A percentile compares a stretch with the other conserved stretches of the same genome.
phyloP scores from a whole-genome alignment of 2,113 vertebrate species.

The human (Homo sapiens) region GRCh38 chr20:42928001-42928500 shows the following conservation, averaged over 20 bases:
- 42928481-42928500: not conserved
- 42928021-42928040: not conserved
- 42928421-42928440: not conserved
- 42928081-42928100: not conserved
- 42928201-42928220: constrained; percentile 60
- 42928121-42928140: not conserved
- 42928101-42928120: not conserved
- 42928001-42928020: not conserved
- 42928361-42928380: constrained; percentile 33
- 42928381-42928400: constrained; percentile 57
- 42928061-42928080: not conserved
- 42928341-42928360: constrained; percentile 51
- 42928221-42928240: constrained; percentile 75
- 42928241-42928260: constrained; percentile 74
- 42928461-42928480: not conserved
- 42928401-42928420: constrained; percentile 64
- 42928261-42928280: constrained; percentile 78
- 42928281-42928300: constrained; percentile 79
- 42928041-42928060: no score
- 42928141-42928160: constrained; percentile 48
- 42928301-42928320: constrained; percentile 71
- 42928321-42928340: constrained; percentile 36
- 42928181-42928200: constrained; percentile 64
- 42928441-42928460: not conserved
- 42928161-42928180: not conserved